phyloP scores from a whole-genome alignment of 1,140 invertebrate genomes.

The Drosophila melanica region DNA sequence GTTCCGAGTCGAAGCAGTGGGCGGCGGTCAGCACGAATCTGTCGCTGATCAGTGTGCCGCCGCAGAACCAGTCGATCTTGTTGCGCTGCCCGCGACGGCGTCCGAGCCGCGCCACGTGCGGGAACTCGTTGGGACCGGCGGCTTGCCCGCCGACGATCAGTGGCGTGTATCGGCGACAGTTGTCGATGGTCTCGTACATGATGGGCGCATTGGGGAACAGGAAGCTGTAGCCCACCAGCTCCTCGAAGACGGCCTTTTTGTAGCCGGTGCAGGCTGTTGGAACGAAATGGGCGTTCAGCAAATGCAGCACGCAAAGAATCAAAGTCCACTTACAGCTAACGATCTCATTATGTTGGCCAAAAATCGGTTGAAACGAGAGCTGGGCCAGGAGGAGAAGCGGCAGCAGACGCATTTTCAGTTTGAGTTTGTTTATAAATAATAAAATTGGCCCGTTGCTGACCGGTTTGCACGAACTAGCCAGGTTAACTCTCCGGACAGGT shows the following conservation, averaged over 20 bases:
- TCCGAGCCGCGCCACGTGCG: constrained; percentile 82
- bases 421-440: constrained; percentile 34
- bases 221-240: constrained; percentile 53
- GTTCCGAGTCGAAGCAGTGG: constrained; percentile 75
- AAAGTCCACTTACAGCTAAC: constrained; percentile 42
- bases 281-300: not conserved
- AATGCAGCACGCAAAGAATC: not conserved
- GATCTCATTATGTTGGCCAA: constrained; percentile 30
- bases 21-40: constrained; percentile 82
- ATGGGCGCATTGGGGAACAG: constrained; percentile 59
- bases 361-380: constrained; percentile 11
- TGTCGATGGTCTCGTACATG: constrained; percentile 45
- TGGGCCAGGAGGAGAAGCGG: constrained; percentile 23
- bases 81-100: constrained; percentile 5
- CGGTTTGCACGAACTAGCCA: constrained; percentile 38
- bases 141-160: constrained; percentile 71
- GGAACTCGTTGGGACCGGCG: constrained; percentile 81
- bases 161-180: constrained; percentile 57
- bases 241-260: constrained; percentile 64
- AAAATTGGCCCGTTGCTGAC: constrained; percentile 18
- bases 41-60: constrained; percentile 81
- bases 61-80: constrained; percentile 76
- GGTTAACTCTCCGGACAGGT: constrained; percentile 28
- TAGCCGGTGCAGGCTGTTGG: constrained; percentile 53
- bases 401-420: constrained; percentile 37